phyloP scores from a whole-genome alignment of 2,888 invertebrate species.

The Rhopalosiphum nymphaeae region DNA sequence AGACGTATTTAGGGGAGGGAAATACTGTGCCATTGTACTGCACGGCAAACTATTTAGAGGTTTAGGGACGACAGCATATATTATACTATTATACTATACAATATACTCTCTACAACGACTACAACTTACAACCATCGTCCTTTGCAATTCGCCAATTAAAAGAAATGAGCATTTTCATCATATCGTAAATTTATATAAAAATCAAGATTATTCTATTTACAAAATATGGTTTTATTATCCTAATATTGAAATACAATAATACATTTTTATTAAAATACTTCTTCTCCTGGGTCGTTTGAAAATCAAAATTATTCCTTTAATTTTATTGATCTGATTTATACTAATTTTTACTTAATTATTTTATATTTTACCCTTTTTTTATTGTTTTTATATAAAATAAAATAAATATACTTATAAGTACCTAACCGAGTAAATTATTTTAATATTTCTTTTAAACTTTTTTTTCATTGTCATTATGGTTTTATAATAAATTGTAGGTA shows the following conservation, averaged over 20 bases:
- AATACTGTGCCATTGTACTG: not conserved
- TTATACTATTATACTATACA: not conserved
- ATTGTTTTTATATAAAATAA: not conserved
- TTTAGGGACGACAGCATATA: not conserved
- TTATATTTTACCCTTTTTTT: too few relatives aligned
- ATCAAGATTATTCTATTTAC: not conserved
- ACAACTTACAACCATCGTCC: not conserved
- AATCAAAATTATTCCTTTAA: not conserved
- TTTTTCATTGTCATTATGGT: not conserved
- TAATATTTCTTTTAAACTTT: not conserved
- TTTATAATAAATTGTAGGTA: not conserved
- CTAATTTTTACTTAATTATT: not conserved
- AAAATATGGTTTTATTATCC: not conserved
- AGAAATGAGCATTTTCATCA: not conserved
- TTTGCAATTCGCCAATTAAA: not conserved
- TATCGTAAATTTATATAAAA: not conserved
- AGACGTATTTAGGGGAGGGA: not conserved
- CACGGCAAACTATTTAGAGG: not conserved
- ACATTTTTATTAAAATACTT: not conserved
- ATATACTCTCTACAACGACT: not conserved
- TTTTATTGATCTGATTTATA: not conserved
- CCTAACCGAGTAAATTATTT: not conserved
- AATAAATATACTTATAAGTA: not conserved
- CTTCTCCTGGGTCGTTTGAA: not conserved
- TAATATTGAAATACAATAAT: not conserved